These are phyloP conservation scores for Cylloceria caligata DNA, from an alignment of 2,888 invertebrate species.

Conservation along the genomic window DNA sequence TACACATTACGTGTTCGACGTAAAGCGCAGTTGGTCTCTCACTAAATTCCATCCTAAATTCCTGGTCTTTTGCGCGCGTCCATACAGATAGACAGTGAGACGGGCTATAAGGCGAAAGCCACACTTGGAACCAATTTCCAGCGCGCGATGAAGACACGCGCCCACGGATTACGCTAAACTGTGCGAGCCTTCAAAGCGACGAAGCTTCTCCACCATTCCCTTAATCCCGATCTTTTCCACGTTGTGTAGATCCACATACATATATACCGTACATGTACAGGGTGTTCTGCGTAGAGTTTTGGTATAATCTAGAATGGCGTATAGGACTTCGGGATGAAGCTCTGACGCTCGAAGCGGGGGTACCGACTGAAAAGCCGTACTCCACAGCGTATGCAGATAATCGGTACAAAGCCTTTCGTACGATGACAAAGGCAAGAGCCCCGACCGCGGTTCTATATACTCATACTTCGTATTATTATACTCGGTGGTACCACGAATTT, in stretches of 20 bases:
- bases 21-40: not conserved
- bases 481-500: constrained; percentile 70
- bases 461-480: constrained; percentile 73
- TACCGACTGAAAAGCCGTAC: constrained; percentile 76
- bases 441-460: constrained; percentile 67
- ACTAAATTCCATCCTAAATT: constrained; percentile 32
- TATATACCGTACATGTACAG: constrained; percentile 51
- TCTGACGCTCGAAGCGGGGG: constrained; percentile 43
- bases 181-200: constrained; percentile 76
- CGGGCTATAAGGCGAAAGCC: constrained; percentile 1
- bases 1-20: not conserved
- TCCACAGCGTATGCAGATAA: constrained; percentile 80
- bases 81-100: not conserved
- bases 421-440: constrained; percentile 77
- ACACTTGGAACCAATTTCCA: constrained; percentile 49
- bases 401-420: constrained; percentile 82
- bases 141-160: constrained; percentile 67
- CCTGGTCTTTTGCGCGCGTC: constrained; percentile 34
- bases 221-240: constrained; percentile 28
- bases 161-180: constrained; percentile 78
- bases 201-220: constrained; percentile 52
- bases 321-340: constrained; percentile 33
- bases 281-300: constrained; percentile 72
- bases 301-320: constrained; percentile 13
- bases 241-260: constrained; percentile 1